Evolutionary conservation across 2,888 invertebrate genomes (phyloP), one percentile per base, ranked within the genome.

Genomic region (Callyntrura guangdongensis): DNA sequence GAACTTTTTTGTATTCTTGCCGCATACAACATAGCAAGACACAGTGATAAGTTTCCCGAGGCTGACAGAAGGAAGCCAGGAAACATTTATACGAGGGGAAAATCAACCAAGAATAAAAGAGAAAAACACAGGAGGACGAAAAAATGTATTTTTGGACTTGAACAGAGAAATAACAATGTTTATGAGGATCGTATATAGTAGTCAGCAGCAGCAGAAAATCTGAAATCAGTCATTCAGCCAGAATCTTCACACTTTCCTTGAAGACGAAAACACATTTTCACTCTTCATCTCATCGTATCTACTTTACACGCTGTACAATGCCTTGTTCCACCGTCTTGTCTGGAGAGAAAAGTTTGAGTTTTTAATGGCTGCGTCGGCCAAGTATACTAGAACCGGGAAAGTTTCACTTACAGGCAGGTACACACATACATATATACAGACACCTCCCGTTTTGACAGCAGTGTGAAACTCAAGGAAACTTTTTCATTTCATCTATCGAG

Each of bases 1-100:
- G 56, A 53, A 56, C 77, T 77, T 2, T 61, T 81, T 69, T 25
- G 83, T 74, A 86, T 86, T 86, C 74, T 77, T 86, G 14, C 77
- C 74, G 74, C 86, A 86, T 53, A 14, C 36, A 56, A 59, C 27
- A 25, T 72, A 74, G 17, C 53, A 74, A 77, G 86, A 59, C 86
- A 59, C 86, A 61, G 77, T 86, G 86, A 74, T 22, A 72, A 85
- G 72, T 36, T 84, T 56, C 72, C 11, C 36, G 69, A 69, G 67
- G 53, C 53, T 20, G 0, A 11, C 72, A 74, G 27, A 22, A 47
- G 17, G 4, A 27, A 25, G 45, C n/a, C 12, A 72, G 69, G 20
- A 69, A 6, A 36, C 14, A 69, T n/a, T n/a, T n/a, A n/a, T 27
- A 17, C 59, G 22, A 14, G 14, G 6, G 17, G 45, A 25, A 74